Percentiles rank a stretch among this genome's conserved stretches.
These are phyloP conservation scores for Pangasianodon hypophthalmus DNA, from an alignment of 2,113 vertebrate genomes.

Conservation along the genomic window DNA sequence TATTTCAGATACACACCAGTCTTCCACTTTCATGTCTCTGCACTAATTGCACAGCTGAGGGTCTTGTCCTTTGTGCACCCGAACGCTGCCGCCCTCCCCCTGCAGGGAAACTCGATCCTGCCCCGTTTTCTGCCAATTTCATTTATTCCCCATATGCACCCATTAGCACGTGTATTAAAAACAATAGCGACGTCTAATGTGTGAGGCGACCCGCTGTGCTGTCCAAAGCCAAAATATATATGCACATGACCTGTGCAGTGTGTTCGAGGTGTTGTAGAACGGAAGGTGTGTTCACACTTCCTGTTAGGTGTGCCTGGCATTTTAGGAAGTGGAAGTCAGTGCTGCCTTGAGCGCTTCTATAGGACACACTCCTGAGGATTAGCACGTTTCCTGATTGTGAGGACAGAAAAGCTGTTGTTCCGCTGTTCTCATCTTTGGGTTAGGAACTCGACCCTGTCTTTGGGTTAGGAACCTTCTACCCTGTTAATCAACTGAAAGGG, in stretches of 20 bases:
- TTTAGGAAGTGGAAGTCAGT: neutral
- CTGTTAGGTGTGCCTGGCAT: neutral
- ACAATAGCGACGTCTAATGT: slow-evolving; percentile 41
- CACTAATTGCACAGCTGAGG: slow-evolving; percentile 62
- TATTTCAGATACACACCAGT: slow-evolving; percentile 49
- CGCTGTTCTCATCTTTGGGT: neutral
- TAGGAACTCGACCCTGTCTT: neutral
- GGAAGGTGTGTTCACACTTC: neutral
- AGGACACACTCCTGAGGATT: neutral
- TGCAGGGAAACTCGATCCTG: slow-evolving; percentile 46
- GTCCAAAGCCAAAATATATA: neutral
- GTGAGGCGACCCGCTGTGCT: neutral
- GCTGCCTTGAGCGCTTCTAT: neutral
- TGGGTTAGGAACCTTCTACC: neutral
- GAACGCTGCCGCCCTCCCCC: neutral
- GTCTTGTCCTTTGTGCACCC: slow-evolving; percentile 52
- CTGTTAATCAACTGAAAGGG: neutral
- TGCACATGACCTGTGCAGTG: neutral
- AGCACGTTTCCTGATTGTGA: neutral
- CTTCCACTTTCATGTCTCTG: slow-evolving; percentile 57
- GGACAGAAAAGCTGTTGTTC: neutral
- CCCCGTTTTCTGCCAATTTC: slow-evolving; percentile 41
- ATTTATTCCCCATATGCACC: slow-evolving; percentile 44
- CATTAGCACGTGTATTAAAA: slow-evolving; percentile 60
- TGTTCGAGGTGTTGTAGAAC: neutral